phyloP scores from a whole-genome alignment of 2,797 vertebrate genomes.

The Euthynnus affinis region DNA sequence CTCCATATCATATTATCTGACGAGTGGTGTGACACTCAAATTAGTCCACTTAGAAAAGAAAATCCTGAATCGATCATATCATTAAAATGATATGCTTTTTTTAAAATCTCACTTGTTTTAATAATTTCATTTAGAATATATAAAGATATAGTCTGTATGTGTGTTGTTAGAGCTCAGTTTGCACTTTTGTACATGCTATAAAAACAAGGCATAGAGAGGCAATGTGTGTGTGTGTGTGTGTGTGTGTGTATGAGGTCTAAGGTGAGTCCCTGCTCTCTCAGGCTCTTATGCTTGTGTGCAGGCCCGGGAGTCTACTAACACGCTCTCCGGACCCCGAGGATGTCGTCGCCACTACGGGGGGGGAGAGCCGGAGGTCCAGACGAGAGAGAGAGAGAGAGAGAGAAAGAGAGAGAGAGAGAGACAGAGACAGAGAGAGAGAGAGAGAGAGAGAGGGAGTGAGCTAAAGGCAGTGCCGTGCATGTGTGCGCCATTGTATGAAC shows the following conservation, averaged over 20 bases:
- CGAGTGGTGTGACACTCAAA: conserved; percentile 48
- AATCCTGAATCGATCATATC: conserved; percentile 74
- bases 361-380: conserved; percentile 39
- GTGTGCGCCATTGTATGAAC: conserved; percentile 17
- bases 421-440: conserved; percentile 22
- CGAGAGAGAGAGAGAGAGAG: conserved; percentile 42
- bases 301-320: conserved; percentile 35
- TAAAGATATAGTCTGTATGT: conserved; percentile 80
- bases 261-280: conserved; percentile 38
- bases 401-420: conserved; percentile 42
- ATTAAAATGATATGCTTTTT: conserved; percentile 72
- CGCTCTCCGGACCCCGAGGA: conserved; percentile 32
- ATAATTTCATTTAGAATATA: conserved; percentile 79
- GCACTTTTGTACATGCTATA: conserved; percentile 83
- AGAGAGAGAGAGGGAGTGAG: conserved; percentile 46
- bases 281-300: conserved; percentile 46
- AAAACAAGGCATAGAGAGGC: conserved; percentile 85
- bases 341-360: conserved; percentile 38
- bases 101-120: conserved; percentile 74
- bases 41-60: conserved; percentile 67
- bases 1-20: conserved; percentile 15
- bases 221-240: conserved; percentile 62
- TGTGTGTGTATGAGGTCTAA: conserved; percentile 51
- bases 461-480: conserved; percentile 75
- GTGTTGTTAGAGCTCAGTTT: conserved; percentile 79